Conservation (phyloP, 2,888 invertebrate genomes). For the Dendrolimus houi region DNA sequence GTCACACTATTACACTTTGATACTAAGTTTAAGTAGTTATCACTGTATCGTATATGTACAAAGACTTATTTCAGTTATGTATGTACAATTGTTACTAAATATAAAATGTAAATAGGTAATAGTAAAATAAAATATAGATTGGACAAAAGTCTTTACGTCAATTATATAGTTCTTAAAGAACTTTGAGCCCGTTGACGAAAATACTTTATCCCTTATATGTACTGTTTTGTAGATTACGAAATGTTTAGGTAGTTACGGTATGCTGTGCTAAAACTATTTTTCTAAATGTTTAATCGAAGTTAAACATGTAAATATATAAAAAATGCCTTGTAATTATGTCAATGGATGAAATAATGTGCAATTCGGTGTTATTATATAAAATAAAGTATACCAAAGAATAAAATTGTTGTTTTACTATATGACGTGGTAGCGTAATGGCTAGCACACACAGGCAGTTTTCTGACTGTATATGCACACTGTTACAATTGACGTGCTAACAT, state of each 20-base stretch:
- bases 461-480: too few relatives aligned
- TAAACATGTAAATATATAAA: slow-evolving; percentile 21
- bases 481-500: too few relatives aligned
- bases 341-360: slow-evolving; percentile 52
- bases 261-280: slow-evolving; percentile 16
- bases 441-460: too few relatives aligned
- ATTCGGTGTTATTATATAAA: slow-evolving; percentile 47
- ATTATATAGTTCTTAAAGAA: slow-evolving; percentile 39
- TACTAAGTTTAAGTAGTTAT: too few relatives aligned
- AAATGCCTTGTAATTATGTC: slow-evolving; percentile 46
- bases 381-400: slow-evolving; percentile 52
- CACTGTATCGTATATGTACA: too few relatives aligned
- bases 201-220: slow-evolving; percentile 43
- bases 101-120: too few relatives aligned
- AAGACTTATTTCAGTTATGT: too few relatives aligned
- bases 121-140: too few relatives aligned
- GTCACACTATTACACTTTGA: too few relatives aligned
- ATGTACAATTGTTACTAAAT: too few relatives aligned
- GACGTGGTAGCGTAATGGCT: background rate
- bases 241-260: slow-evolving; percentile 1
- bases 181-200: slow-evolving; percentile 66
- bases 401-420: slow-evolving; percentile 1
- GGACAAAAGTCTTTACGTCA: slow-evolving; percentile 53
- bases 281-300: slow-evolving; percentile 19
- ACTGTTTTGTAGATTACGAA: background rate